Base-by-base conservation (phyloP, 2,888 invertebrate species). In the Tachystola acroxantha region DNA sequence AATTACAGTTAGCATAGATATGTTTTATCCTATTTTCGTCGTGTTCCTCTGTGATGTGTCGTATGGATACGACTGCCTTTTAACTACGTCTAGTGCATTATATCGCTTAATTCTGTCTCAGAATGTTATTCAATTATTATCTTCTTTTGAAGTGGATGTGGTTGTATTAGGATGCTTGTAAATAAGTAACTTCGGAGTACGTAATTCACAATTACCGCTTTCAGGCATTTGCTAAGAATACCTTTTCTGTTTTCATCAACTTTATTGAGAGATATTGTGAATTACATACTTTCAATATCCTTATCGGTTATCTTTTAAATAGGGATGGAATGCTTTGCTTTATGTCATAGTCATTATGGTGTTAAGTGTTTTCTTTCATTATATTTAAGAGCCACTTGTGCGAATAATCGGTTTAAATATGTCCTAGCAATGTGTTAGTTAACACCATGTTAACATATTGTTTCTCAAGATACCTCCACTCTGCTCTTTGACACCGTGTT, bases 281-380 rank as follows among this genome's bases (percentile, higher is more conserved):
- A 26, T 26, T 28, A 7, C 27, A 11, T 12, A 20, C 20, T 24
- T 2, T n/a, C 3, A 24, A 24, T n/a, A n/a, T 24, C n/a, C 2
- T n/a, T n/a, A 24, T 6, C 2, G 2, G 2, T 24, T n/a, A n/a
- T n/a, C n/a, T n/a, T 24, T 4, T 24, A 24, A n/a, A 24, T 24
- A 24, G 24, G 24, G 46, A 38, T 37, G 24, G 39, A 53, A 48
- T 57, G 63, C 60, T 64, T 61, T 46, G 67, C 67, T 66, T 60
- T 34, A 20, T 46, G 37, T 45, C 34, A 26, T 42, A 37, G 47
- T 50, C 26, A 26, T 10, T 10, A 26, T 10, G 10, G 10, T 26
- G 10, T 10, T 2, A 6, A 24, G 24, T 24, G 2, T 20, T 24
- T n/a, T 24, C 24, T 4, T 4, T n/a, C 2, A 10, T 24, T 2